Evolutionary conservation across 2,113 vertebrate species (phyloP), one percentile per base, ranked within the genome.

Genomic region (Stomatorhinus ivindoensis): DNA sequence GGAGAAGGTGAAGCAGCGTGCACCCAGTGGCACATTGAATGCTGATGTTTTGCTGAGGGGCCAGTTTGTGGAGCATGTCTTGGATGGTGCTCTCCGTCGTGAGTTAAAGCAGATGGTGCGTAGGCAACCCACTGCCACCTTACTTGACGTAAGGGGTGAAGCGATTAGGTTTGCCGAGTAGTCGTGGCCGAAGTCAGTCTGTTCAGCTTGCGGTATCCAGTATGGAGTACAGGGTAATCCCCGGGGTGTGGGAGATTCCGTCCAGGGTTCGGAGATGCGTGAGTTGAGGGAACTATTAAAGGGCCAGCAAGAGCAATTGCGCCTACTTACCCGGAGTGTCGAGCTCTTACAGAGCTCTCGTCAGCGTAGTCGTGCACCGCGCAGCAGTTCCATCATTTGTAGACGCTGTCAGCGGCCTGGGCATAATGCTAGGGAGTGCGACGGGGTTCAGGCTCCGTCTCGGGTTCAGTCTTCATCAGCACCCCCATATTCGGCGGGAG

Each of bases 41-140:
- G 15, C 21, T 0, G 87, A 80, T 0, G 50, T 88, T 1, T 55
- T 89, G 9, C 1, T 91, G 2, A 9, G 84, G 0, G 91, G 91
- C n/a, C 90, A 90, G 9, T 91, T 92, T 76, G 80, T 88, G 0
- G 90, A 91, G 10, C 53, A 92, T 82, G 89, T 91, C 0, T 0
- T 19, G 8, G 89, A 90, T 55, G 21, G 69, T 84, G 19, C 89
- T 2, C 58, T 91, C 0, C 50, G 31, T 2, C 8, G 87, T 0
- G 87, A 90, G 48, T 27, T 90, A 3, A 91, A 90, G 5, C 15
- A 53, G 51, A 10, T 58, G 44, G 88, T 89, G 8, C 5, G 83
- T 2, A 13, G 19, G 0, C 73, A 88, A 0, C 86, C 89, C 4
- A 47, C 51, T 2, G 42, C 39, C 10, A 86, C 90, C 21, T 50